Percentiles rank a stretch among this genome's conserved stretches.
These are phyloP conservation scores for Tetramorium parvispinum DNA, from an alignment of 1,140 invertebrate genomes.

Conservation along the genomic window DNA sequence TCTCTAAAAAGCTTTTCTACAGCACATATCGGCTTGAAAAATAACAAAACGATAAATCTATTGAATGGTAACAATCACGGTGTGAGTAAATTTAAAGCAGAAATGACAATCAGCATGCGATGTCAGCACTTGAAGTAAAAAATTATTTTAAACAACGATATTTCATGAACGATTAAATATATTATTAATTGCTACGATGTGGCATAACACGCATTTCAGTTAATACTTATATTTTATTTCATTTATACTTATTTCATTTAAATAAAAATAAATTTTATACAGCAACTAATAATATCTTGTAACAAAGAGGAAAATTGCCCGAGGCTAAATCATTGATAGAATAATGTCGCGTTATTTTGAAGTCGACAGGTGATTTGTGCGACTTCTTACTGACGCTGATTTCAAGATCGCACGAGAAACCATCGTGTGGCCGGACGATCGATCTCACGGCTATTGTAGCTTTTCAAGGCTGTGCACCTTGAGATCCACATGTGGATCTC, in stretches of 20 bases:
- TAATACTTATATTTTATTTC: too few relatives aligned
- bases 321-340: not conserved
- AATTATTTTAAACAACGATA: conserved; percentile 45
- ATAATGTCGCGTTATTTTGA: not conserved
- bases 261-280: not conserved
- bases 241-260: not conserved
- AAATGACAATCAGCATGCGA: not conserved
- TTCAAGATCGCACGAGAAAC: conserved; percentile 41
- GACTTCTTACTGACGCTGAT: conserved; percentile 1
- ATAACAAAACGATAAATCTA: conserved; percentile 5
- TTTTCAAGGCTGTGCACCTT: conserved; percentile 66
- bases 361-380: conserved; percentile 37
- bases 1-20: not conserved
- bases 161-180: not conserved
- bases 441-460: conserved; percentile 69
- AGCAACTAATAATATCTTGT: not conserved
- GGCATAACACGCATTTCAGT: not conserved
- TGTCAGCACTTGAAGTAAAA: conserved; percentile 22
- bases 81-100: not conserved
- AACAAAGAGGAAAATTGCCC: not conserved
- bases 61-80: not conserved
- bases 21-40: not conserved
- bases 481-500: conserved; percentile 69
- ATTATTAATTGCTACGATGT: not conserved
- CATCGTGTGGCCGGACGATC: conserved; percentile 53